Evolutionary conservation across 2,797 vertebrate genomes (phyloP).

Genomic region (Myoxocephalus aenaeus): DNA sequence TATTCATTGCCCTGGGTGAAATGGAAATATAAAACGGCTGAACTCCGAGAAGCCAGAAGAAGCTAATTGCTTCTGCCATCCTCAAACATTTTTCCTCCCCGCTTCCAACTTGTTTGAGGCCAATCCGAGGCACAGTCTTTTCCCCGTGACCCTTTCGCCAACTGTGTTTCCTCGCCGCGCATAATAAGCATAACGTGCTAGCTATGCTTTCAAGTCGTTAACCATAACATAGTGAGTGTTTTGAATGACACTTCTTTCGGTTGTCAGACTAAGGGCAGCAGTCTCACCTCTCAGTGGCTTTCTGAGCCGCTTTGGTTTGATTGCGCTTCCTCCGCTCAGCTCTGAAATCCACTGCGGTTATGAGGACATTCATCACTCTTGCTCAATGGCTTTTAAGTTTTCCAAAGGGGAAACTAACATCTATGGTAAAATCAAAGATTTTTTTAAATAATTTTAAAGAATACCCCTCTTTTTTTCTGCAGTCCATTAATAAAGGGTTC

Average conservation of each 20-base stretch:
- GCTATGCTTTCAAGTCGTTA: slow-evolving; percentile 45
- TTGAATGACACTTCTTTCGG: slow-evolving; percentile 59
- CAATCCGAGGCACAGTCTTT: slow-evolving; percentile 39
- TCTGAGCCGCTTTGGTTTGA: slow-evolving; percentile 55
- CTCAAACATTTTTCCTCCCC: slow-evolving; percentile 39
- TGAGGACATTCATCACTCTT: slow-evolving; percentile 65
- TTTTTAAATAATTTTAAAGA: not conserved
- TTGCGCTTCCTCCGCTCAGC: slow-evolving; percentile 63
- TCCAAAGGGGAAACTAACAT: slow-evolving; percentile 30
- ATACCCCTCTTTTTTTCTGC: not conserved
- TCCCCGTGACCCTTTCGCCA: slow-evolving; percentile 44
- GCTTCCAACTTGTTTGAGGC: slow-evolving; percentile 30
- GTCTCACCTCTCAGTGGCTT: slow-evolving; percentile 60
- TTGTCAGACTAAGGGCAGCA: slow-evolving; percentile 46
- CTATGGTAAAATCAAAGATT: slow-evolving; percentile 32
- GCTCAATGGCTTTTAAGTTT: slow-evolving; percentile 51
- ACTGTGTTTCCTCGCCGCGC: slow-evolving; percentile 31
- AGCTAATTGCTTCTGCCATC: slow-evolving; percentile 70
- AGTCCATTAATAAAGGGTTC: not conserved
- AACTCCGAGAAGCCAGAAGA: slow-evolving; percentile 63
- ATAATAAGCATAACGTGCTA: slow-evolving; percentile 42
- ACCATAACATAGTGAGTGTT: slow-evolving; percentile 62
- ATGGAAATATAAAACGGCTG: slow-evolving; percentile 64
- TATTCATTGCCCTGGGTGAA: slow-evolving; percentile 47
- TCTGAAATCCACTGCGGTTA: slow-evolving; percentile 58